Percentiles rank a stretch among this genome's conserved stretches.
Evolutionary conservation across 2,797 vertebrate species (phyloP).

Genomic region (Rallus crepitans): DNA sequence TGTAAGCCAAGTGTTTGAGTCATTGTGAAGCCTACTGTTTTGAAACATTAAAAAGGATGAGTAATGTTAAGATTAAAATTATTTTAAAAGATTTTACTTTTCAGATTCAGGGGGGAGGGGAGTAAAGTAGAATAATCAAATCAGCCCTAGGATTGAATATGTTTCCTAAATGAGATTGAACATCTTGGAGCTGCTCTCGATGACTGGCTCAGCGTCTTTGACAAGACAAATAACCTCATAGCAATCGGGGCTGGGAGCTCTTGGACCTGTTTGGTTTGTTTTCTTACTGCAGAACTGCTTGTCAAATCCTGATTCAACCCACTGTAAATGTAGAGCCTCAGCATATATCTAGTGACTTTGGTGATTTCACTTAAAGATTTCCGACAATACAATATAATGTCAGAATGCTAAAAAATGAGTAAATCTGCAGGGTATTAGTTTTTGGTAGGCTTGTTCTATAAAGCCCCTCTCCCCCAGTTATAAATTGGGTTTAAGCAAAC

Average conservation of each 20-base stretch:
- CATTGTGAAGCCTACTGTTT: slow-evolving; percentile 15
- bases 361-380: background rate
- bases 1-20: slow-evolving; percentile 37
- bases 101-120: background rate
- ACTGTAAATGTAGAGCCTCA: background rate
- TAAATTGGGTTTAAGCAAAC: background rate
- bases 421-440: background rate
- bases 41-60: slow-evolving; percentile 44
- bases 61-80: slow-evolving; percentile 20
- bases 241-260: background rate
- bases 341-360: background rate
- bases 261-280: background rate
- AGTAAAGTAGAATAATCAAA: background rate
- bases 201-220: background rate
- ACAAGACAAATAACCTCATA: background rate
- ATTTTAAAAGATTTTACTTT: slow-evolving; percentile 21
- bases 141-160: background rate
- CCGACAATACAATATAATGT: background rate
- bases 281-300: background rate
- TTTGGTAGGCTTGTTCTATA: background rate
- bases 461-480: rapidly evolving
- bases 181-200: background rate
- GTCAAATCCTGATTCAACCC: background rate
- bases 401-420: background rate
- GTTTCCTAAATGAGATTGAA: background rate